Conservation (phyloP, 2,888 invertebrate species). For the Limenitis camilla region DNA sequence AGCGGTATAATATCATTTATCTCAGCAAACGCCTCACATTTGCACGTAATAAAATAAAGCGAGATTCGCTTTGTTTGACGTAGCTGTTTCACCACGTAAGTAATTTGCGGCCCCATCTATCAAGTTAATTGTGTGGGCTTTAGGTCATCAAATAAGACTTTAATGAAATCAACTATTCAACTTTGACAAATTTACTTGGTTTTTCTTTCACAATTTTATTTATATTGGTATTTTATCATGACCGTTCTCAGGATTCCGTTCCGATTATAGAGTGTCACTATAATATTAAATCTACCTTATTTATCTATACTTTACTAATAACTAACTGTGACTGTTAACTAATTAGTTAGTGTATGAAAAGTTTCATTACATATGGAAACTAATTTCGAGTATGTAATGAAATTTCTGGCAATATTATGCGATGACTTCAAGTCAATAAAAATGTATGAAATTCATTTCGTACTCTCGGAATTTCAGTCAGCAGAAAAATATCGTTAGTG, state of each 20-base stretch:
- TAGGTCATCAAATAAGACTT: slow-evolving; percentile 7
- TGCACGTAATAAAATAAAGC: slow-evolving; percentile 11
- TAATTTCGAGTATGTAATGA: no score
- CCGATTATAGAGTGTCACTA: no score
- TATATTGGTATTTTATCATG: neutral
- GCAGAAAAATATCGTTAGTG: no score
- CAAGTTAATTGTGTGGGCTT: slow-evolving; percentile 14
- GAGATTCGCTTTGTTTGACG: slow-evolving; percentile 14
- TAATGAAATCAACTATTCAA: slow-evolving; percentile 9
- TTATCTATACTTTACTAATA: no score
- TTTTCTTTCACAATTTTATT: neutral
- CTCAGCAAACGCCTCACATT: neutral
- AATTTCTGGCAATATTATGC: no score
- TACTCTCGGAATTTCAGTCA: no score
- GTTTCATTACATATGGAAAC: no score
- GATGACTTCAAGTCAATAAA: no score
- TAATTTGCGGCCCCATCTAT: slow-evolving; percentile 18
- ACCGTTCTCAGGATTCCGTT: neutral
- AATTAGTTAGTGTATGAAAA: no score
- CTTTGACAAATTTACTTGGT: neutral
- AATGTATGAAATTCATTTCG: no score
- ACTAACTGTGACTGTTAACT: no score
- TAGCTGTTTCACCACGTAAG: slow-evolving; percentile 8
- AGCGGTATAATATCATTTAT: neutral
- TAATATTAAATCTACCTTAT: no score